Base-by-base conservation (phyloP, 2,797 vertebrate species). In the Chelmon rostratus region DNA sequence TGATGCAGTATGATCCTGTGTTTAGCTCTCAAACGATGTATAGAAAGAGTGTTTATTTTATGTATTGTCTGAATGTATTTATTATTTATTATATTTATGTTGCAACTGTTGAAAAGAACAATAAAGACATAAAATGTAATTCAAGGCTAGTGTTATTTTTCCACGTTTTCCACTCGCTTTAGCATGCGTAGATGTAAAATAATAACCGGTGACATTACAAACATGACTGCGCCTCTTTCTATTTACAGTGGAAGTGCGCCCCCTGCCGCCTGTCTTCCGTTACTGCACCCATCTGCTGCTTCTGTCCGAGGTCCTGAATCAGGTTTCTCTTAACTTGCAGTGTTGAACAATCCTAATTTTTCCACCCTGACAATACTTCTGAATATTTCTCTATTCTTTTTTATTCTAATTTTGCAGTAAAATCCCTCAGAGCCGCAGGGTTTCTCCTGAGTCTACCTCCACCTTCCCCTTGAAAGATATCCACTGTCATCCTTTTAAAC, bases 401-500 rank as follows among this genome's bases (percentile, higher is more conserved):
- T 16, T 18, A 31, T 8, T 31, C 5, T 19, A 66, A 9, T 13
- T 67, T 49, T 7, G 15, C 6, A 47, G 2, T 21, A 78, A 38
- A 78, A 16, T 11, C 58, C 38, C 47, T 5, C 33, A 33, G 38
- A 67, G 66, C 57, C 61, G 0, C n/a, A n/a, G 25, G 33, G 54
- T 67, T 28, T 49, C 69, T 66, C 70, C 62, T 18, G 50, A 66
- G 68, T 84, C 44, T 61, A 42, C 68, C 84, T 79, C 76, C 81
- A 71, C 88, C 87, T 87, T 81, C 90, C 77, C 84, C 81, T 62
- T 42, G 85, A 83, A 53, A 93, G 90, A 90, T 93, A 90, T 91
- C 88, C 88, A 11, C 85, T 82, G 89, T 94, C 94, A 93, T 94
- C 93, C 94, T 78, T 93, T 89, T 95, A 95, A 95, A 89, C 92